Evolutionary conservation across 2,888 invertebrate genomes (phyloP).

Genomic region (Automeris io): DNA sequence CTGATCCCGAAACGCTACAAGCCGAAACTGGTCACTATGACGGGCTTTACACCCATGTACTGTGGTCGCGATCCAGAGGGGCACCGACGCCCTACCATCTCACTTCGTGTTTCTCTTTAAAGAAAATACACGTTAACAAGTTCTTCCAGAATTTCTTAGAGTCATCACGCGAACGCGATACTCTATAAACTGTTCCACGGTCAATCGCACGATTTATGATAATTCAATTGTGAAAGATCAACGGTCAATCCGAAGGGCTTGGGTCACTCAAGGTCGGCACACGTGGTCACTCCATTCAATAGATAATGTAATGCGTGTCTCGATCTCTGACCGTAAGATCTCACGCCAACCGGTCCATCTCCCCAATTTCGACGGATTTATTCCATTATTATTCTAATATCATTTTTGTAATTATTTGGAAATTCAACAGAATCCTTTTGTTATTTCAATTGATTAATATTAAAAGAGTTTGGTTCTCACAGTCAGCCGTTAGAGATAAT

Average conservation of each 20-base stretch:
- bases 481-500: conserved; percentile 8
- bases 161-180: too few relatives aligned
- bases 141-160: too few relatives aligned
- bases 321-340: conserved; percentile 53
- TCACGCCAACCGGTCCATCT: conserved; percentile 54
- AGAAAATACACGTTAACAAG: too few relatives aligned
- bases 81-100: too few relatives aligned
- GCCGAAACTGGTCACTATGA: too few relatives aligned
- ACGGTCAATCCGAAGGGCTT: conserved; percentile 51
- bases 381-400: conserved; percentile 50
- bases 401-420: conserved; percentile 32
- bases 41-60: too few relatives aligned
- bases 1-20: too few relatives aligned
- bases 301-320: conserved; percentile 23
- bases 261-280: conserved; percentile 48
- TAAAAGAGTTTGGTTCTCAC: conserved; percentile 31
- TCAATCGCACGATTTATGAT: not conserved
- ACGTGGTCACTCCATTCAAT: conserved; percentile 20
- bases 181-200: too few relatives aligned
- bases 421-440: conserved; percentile 35
- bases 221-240: conserved; percentile 36
- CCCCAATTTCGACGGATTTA: conserved; percentile 40
- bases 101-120: too few relatives aligned
- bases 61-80: too few relatives aligned
- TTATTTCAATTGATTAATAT: conserved; percentile 15